Percentiles rank a stretch among this genome's conserved stretches.
Evolutionary conservation across 1,140 invertebrate genomes (phyloP).

Genomic region (Dolichoris vasculosae): DNA sequence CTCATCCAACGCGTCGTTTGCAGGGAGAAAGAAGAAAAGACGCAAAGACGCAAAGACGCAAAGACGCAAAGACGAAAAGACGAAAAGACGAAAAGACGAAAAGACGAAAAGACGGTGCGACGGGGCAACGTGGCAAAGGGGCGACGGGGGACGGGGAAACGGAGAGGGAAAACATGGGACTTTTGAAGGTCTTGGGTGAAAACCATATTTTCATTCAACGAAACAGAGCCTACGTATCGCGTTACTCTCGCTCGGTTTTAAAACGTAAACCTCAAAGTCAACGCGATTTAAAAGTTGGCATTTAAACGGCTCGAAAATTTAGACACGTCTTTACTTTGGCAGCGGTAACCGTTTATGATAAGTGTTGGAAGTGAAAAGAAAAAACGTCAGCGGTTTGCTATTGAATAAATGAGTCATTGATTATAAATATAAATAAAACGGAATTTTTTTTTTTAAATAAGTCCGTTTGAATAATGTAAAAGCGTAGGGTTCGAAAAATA

Average conservation of each 20-base stretch:
- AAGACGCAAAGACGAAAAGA: not conserved
- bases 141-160: not conserved
- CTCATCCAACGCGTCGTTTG: slow-evolving; percentile 24
- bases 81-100: not conserved
- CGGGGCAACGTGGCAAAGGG: too few species aligned
- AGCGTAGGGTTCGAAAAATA: not conserved
- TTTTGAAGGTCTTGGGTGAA: slow-evolving; percentile 46
- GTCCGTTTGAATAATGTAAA: not conserved
- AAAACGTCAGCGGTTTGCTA: not conserved
- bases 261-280: slow-evolving; percentile 25
- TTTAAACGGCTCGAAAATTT: slow-evolving; percentile 41
- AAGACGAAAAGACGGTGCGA: not conserved
- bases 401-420: not conserved
- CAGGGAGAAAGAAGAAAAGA: not conserved
- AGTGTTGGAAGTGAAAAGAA: not conserved
- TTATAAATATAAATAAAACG: slow-evolving; percentile 9
- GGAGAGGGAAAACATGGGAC: not conserved
- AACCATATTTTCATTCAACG: slow-evolving; percentile 43
- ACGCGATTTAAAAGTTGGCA: slow-evolving; percentile 50
- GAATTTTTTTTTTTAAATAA: not conserved
- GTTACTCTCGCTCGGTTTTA: slow-evolving; percentile 27
- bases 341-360: slow-evolving; percentile 2
- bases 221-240: slow-evolving; percentile 3
- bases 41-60: not conserved
- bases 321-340: slow-evolving; percentile 41